phyloP scores from a whole-genome alignment of 2,888 invertebrate species.

The Phlogophora meticulosa region DNA sequence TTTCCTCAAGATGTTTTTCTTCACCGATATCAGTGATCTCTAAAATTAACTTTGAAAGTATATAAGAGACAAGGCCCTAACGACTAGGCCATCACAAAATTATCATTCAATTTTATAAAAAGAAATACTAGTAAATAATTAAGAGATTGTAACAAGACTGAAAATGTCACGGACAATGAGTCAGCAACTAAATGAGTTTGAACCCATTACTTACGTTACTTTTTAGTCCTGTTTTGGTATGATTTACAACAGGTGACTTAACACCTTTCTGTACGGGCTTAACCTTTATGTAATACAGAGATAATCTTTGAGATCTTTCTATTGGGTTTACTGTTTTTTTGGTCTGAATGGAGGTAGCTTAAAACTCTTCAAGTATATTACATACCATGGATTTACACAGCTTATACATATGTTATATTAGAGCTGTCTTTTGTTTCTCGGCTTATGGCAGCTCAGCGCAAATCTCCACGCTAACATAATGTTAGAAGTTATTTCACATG shows the following conservation, averaged over 20 bases:
- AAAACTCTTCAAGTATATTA: too few species aligned
- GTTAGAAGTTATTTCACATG: too few species aligned
- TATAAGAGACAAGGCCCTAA: too few species aligned
- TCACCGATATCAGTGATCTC: too few species aligned
- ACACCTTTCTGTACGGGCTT: too few species aligned
- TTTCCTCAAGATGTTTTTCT: too few species aligned
- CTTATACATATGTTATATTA: not conserved
- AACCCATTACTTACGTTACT: not conserved
- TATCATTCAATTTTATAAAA: not conserved
- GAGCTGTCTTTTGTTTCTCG: not conserved
- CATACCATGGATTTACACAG: not conserved
- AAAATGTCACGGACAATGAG: conserved; percentile 49
- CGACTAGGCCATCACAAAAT: not conserved
- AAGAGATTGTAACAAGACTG: conserved; percentile 35
- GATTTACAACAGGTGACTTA: not conserved
- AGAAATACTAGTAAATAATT: conserved; percentile 5
- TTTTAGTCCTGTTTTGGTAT: conserved; percentile 29
- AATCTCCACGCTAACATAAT: not conserved
- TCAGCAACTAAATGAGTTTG: conserved; percentile 1
- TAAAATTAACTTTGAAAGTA: too few species aligned
- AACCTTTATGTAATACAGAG: too few species aligned
- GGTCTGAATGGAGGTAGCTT: not conserved
- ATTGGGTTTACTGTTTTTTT: not conserved
- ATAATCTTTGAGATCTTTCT: not conserved
- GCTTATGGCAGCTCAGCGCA: not conserved